Conservation (phyloP, 2,888 invertebrate genomes). For the Apocheima hispidaria region DNA sequence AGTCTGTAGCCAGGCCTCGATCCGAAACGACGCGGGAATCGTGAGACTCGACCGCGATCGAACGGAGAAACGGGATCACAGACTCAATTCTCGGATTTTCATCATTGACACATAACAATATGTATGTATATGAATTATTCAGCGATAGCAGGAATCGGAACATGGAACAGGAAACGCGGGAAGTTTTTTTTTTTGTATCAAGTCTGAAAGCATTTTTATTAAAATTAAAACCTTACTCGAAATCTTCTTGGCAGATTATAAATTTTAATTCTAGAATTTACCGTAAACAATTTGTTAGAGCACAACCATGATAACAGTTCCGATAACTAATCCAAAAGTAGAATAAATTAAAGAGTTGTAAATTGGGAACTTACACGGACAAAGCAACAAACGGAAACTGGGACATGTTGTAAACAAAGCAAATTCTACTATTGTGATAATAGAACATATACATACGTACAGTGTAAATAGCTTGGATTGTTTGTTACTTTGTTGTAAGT, state of each 20-base stretch:
- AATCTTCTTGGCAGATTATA: neutral
- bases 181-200: slow-evolving; percentile 21
- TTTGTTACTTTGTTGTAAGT: slow-evolving; percentile 29
- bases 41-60: slow-evolving; percentile 62
- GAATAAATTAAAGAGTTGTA: slow-evolving; percentile 37
- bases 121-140: slow-evolving; percentile 25
- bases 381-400: slow-evolving; percentile 42
- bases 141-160: slow-evolving; percentile 20
- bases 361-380: slow-evolving; percentile 34
- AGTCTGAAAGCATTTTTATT: slow-evolving; percentile 3
- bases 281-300: slow-evolving; percentile 15
- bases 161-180: slow-evolving; percentile 27
- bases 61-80: slow-evolving; percentile 63
- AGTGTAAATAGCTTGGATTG: slow-evolving; percentile 18
- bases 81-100: slow-evolving; percentile 88
- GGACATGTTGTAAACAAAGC: slow-evolving; percentile 40
- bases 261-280: neutral
- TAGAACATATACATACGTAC: slow-evolving; percentile 7
- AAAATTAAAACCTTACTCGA: neutral
- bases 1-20: slow-evolving; percentile 69
- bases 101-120: slow-evolving; percentile 75
- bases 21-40: slow-evolving; percentile 64
- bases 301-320: slow-evolving; percentile 41
- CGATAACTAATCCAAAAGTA: slow-evolving; percentile 36
- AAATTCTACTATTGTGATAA: slow-evolving; percentile 32